Evolutionary conservation across 2,888 invertebrate genomes (phyloP), one percentile per base, ranked within the genome.

Genomic region (Margaritifera margaritifera): DNA sequence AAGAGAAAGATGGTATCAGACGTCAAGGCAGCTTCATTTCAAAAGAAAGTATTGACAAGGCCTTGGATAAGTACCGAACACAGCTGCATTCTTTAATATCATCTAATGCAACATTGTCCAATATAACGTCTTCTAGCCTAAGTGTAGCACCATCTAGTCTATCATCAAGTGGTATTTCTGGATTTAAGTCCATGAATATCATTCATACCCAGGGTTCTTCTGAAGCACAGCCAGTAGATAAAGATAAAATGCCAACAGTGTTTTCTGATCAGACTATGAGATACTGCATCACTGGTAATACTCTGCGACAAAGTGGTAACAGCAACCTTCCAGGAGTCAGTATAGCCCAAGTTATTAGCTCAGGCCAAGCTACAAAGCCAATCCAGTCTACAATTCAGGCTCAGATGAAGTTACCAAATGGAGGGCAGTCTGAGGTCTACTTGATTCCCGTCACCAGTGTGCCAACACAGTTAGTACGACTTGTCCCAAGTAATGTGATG

Each of bases 11-110:
- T 61, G 77, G 77, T 4, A 60, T 63, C 6, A 25, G 53, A 24
- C 27, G 67, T n/a, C 68, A 69, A 19, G 72, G 74, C 59, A 74
- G 74, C 62, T 77, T 74, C 25, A 72, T 77, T 24, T 74, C 74
- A 54, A 60, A 68, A 42, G 77, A 77, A 42, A 74, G 77, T 19
- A 77, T 77, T 27, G 77, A 77, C 59, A 77, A 74, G 58, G 77
- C 77, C 42, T 66, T 77, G 55, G 72, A 77, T 60, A 62, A 68
- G 51, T 77, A 77, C 50, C 74, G 74, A 51, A 74, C 74, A 4
- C 77, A 77, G 67, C 54, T 77, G 3, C 42, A 42, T 42, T 42
- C 42, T 42, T 42, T 42, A 15, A 42, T 15, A 42, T 42, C 42
- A 42, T 11, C 42, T 42, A 42, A 42, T 42, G 15, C 42, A 42